phyloP scores from a whole-genome alignment of 2,113 vertebrate species.

The Chrysochloris asiatica region DNA sequence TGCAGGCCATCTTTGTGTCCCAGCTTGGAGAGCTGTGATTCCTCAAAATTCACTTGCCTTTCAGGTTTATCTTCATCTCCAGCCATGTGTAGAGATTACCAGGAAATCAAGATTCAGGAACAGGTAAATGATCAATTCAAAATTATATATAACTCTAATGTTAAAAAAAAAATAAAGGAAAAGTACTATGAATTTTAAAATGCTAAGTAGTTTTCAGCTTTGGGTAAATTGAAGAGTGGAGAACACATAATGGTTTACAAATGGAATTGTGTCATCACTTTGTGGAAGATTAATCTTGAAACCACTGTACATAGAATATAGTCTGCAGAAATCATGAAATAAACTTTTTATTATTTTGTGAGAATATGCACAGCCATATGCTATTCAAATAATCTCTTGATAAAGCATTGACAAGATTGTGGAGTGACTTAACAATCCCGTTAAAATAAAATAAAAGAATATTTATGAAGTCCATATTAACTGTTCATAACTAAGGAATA shows the following conservation, averaged over 20 bases:
- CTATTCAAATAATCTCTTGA: background rate
- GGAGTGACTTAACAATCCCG: conserved; percentile 42
- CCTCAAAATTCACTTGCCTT: conserved; percentile 92
- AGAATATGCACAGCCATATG: background rate
- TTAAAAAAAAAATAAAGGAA: too few species aligned
- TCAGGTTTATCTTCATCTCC: conserved; percentile 87
- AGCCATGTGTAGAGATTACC: conserved; percentile 92
- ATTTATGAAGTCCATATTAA: conserved; percentile 20
- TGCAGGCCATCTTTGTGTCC: conserved; percentile 87
- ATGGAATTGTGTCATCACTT: background rate
- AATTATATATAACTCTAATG: too few species aligned
- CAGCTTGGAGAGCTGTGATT: conserved; percentile 89
- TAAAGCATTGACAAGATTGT: background rate
- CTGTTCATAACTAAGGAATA: background rate
- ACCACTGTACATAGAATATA: background rate
- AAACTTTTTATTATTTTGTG: background rate
- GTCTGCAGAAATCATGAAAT: background rate
- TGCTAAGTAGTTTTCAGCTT: background rate
- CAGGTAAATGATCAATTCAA: conserved; percentile 86
- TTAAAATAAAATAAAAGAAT: conserved; percentile 33
- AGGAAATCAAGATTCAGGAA: conserved; percentile 98
- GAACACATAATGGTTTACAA: background rate
- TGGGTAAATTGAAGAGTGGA: background rate
- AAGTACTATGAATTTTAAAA: conserved; percentile 21
- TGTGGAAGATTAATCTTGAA: background rate